Evolutionary conservation across 2,888 invertebrate species (phyloP).

Genomic region (Ophion ellenae): DNA sequence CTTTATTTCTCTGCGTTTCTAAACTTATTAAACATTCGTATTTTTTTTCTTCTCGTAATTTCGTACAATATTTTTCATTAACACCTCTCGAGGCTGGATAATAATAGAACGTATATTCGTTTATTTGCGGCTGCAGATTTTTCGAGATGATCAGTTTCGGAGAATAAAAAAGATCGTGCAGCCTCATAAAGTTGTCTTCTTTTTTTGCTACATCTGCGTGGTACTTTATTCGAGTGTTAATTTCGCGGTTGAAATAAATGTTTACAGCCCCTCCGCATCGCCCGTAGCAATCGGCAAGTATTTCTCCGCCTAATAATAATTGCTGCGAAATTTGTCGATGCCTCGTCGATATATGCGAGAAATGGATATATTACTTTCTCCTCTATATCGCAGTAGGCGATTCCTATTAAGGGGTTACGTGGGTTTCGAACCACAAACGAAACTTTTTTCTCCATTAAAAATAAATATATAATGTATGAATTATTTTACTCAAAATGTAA

Average conservation of each 20-base stretch:
- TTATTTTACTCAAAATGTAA: too few relatives aligned
- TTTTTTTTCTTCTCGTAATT: not conserved
- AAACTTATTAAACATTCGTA: not conserved
- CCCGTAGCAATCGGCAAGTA: not conserved
- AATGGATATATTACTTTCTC: not conserved
- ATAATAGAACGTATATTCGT: slow-evolving; percentile 5
- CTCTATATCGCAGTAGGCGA: not conserved
- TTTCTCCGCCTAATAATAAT: not conserved
- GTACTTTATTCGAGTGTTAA: not conserved
- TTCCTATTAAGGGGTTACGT: not conserved
- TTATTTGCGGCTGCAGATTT: not conserved
- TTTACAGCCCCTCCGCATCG: not conserved
- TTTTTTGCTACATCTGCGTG: not conserved
- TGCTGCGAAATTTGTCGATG: not conserved
- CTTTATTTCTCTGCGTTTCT: slow-evolving; percentile 28
- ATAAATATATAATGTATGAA: too few relatives aligned
- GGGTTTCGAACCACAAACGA: too few relatives aligned
- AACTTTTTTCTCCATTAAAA: too few relatives aligned
- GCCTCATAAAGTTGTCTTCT: not conserved
- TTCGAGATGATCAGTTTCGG: not conserved
- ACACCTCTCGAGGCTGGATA: not conserved
- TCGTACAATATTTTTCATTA: slow-evolving; percentile 4
- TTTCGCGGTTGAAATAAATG: not conserved
- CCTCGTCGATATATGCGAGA: not conserved
- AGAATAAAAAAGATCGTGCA: not conserved